A percentile compares a stretch with the other conserved stretches of the same genome.
Evolutionary conservation across 2,888 invertebrate genomes (phyloP).

Genomic region (Temnothorax unifasciatus): DNA sequence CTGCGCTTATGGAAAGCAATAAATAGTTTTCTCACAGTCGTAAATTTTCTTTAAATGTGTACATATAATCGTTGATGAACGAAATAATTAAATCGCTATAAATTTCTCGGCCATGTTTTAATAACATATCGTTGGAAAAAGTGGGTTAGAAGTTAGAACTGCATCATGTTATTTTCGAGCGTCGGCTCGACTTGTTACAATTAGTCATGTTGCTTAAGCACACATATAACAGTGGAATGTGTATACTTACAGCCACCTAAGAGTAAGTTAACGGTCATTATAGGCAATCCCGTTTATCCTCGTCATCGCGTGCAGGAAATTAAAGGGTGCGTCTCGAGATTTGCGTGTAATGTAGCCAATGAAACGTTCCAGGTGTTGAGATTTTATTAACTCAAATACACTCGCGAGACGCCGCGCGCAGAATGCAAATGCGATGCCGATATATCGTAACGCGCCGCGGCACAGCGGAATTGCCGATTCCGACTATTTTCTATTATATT

Average conservation of each 20-base stretch:
- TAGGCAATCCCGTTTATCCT: conserved; percentile 56
- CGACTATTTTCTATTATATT: background rate
- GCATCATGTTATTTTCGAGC: background rate
- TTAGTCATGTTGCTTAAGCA: conserved; percentile 34
- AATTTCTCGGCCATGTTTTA: background rate
- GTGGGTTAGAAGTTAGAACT: background rate
- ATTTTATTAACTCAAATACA: conserved; percentile 68
- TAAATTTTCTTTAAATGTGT: background rate
- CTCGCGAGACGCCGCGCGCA: conserved; percentile 48
- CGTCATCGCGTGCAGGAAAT: conserved; percentile 79
- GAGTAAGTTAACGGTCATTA: conserved; percentile 53
- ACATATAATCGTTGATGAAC: background rate
- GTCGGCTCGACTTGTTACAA: conserved; percentile 13
- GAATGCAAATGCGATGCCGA: conserved; percentile 59
- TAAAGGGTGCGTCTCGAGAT: conserved; percentile 67
- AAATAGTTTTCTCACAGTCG: background rate
- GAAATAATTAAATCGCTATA: background rate
- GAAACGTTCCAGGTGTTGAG: conserved; percentile 68
- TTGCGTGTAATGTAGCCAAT: conserved; percentile 69
- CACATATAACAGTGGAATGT: conserved; percentile 19
- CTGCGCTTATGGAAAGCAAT: background rate
- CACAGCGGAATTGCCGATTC: background rate
- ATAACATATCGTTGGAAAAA: background rate
- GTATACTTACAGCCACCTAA: conserved; percentile 35
- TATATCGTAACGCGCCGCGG: conserved; percentile 39